Base-by-base conservation (phyloP, 2,113 vertebrate species). In the Polyodon spathula region DNA sequence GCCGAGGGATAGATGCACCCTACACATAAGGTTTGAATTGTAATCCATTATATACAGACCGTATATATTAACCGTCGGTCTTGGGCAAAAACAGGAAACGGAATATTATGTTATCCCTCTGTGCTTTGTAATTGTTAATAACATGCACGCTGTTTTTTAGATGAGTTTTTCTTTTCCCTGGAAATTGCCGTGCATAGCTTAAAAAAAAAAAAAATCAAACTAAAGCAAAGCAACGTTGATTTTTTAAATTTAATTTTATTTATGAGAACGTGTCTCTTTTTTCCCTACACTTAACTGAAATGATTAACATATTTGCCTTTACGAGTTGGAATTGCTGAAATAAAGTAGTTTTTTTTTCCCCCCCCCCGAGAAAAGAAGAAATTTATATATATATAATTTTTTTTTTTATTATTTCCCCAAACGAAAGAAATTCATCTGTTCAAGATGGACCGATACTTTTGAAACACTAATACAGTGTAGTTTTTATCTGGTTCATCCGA, bases 391-490 rank as follows among this genome's bases (percentile, higher is more conserved):
- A n/a, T n/a, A n/a, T n/a, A n/a, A n/a, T n/a, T n/a, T n/a, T n/a
- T n/a, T n/a, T n/a, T n/a, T n/a, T n/a, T n/a, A n/a, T n/a, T n/a
- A n/a, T n/a, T n/a, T n/a, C n/a, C n/a, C n/a, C n/a, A n/a, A n/a
- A n/a, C n/a, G n/a, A n/a, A n/a, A n/a, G n/a, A n/a, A n/a, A n/a
- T n/a, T n/a, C n/a, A n/a, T n/a, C n/a, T n/a, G n/a, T n/a, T n/a
- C n/a, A n/a, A n/a, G n/a, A n/a, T n/a, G n/a, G n/a, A n/a, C n/a
- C n/a, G n/a, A n/a, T n/a, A n/a, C n/a, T 70, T 58, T 76, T 78
- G 77, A 79, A 70, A 81, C 78, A 73, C 74, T 74, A 75, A 78
- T 74, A 61, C 40, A 68, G 66, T 63, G 68, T 67, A 38, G 56
- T 63, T 37, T 8, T 40, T 63, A 64, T 43, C 64, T 73, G 75